These are phyloP conservation scores for Clunio marinus DNA, from an alignment of 2,888 invertebrate genomes.

Conservation along the genomic window DNA sequence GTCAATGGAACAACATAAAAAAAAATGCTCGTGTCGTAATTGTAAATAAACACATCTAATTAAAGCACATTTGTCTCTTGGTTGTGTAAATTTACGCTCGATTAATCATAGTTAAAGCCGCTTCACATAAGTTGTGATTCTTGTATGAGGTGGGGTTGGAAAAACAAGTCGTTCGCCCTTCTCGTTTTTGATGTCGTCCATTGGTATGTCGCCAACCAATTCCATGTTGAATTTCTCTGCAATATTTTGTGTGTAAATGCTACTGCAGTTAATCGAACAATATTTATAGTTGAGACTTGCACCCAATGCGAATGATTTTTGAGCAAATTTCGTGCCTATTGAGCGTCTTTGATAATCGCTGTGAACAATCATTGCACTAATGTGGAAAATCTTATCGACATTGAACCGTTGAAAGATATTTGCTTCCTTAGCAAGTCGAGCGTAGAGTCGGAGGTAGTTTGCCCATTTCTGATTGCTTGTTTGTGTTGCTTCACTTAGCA, in stretches of 20 bases:
- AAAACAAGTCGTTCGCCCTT: constrained; percentile 7
- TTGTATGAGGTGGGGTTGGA: constrained; percentile 21
- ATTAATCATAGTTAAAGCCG: constrained; percentile 36
- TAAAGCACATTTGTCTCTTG: constrained; percentile 28
- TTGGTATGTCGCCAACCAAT: neutral
- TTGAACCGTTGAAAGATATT: neutral
- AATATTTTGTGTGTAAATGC: neutral
- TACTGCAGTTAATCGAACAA: constrained; percentile 22
- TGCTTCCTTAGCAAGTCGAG: neutral
- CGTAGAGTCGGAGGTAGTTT: constrained; percentile 1
- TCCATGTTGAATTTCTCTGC: constrained; percentile 18
- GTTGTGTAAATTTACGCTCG: constrained; percentile 26
- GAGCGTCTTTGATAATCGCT: constrained; percentile 10
- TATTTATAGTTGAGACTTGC: neutral
- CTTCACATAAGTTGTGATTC: neutral
- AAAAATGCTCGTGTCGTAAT: constrained; percentile 26
- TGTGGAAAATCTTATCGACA: constrained; percentile 6
- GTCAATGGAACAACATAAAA: too few relatives aligned
- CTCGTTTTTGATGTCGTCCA: constrained; percentile 10
- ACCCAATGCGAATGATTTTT: neutral
- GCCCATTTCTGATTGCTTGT: constrained; percentile 20
- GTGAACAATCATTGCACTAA: neutral
- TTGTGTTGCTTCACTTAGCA: neutral
- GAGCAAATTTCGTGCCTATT: constrained; percentile 3
- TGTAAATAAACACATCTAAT: constrained; percentile 37